phyloP scores from a whole-genome alignment of 2,888 invertebrate genomes.

The Acronicta aceris region DNA sequence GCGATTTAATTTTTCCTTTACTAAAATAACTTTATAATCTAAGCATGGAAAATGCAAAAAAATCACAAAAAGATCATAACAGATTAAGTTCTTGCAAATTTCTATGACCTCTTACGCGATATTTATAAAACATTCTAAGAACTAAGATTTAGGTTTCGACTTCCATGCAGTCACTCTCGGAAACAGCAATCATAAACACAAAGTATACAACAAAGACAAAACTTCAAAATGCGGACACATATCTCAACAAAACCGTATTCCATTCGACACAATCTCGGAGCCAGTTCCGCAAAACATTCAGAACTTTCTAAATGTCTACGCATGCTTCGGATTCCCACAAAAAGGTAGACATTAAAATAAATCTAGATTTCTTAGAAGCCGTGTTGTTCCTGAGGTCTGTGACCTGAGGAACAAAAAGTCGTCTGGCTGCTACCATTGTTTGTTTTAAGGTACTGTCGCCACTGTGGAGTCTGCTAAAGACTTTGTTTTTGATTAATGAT shows the following conservation, averaged over 20 bases:
- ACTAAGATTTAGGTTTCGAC: no score
- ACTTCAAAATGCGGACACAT: constrained; percentile 25
- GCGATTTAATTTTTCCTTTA: no score
- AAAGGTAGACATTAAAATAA: constrained; percentile 39
- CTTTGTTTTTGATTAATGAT: constrained; percentile 28
- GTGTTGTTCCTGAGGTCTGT: constrained; percentile 37
- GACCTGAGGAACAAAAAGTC: constrained; percentile 45
- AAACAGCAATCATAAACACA: background rate
- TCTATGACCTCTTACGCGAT: no score
- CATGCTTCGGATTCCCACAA: constrained; percentile 38
- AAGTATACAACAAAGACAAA: background rate
- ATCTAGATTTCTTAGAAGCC: constrained; percentile 54
- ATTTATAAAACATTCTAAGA: no score
- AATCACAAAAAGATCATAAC: no score
- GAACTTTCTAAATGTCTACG: constrained; percentile 40
- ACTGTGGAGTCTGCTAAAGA: constrained; percentile 10
- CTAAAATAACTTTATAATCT: no score
- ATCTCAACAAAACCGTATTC: constrained; percentile 14
- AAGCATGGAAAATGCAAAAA: no score
- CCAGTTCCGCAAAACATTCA: constrained; percentile 18
- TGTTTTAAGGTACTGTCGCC: constrained; percentile 27
- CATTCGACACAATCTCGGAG: constrained; percentile 4
- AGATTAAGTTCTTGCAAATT: no score
- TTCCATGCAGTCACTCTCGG: background rate
- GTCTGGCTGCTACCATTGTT: constrained; percentile 39